phyloP scores from a whole-genome alignment of 2,888 invertebrate genomes.

The Gymnoscelis rufifasciata region DNA sequence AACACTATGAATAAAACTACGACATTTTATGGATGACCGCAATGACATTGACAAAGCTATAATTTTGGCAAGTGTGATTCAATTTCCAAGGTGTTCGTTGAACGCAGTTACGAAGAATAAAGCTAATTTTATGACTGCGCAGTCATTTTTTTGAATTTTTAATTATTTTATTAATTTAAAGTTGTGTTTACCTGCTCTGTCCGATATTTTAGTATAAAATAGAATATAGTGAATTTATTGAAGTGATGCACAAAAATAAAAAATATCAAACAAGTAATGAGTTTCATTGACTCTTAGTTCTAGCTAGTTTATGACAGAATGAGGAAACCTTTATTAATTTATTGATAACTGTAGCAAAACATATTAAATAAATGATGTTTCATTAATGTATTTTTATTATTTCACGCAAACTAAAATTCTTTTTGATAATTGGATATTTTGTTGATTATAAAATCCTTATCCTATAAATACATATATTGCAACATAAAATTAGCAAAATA shows the following conservation, averaged over 20 bases:
- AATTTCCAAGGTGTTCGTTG: constrained; percentile 24
- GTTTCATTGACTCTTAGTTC: too few relatives aligned
- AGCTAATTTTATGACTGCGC: constrained; percentile 24
- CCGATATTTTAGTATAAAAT: constrained; percentile 67
- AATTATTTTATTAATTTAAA: constrained; percentile 49
- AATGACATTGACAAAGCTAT: constrained; percentile 27
- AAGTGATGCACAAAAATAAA: constrained; percentile 76
- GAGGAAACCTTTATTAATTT: too few relatives aligned
- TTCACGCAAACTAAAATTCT: too few relatives aligned
- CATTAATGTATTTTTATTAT: too few relatives aligned
- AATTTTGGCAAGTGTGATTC: constrained; percentile 18
- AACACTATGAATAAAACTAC: too few relatives aligned
- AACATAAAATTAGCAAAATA: too few relatives aligned
- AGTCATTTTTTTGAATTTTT: constrained; percentile 37
- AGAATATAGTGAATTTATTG: constrained; percentile 56
- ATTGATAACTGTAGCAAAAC: too few relatives aligned
- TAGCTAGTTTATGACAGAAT: too few relatives aligned
- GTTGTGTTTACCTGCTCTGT: constrained; percentile 48
- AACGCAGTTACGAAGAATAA: constrained; percentile 17
- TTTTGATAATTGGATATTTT: too few relatives aligned
- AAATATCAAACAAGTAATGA: constrained; percentile 37
- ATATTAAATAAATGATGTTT: too few relatives aligned
- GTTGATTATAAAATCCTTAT: too few relatives aligned
- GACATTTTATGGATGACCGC: constrained; percentile 23
- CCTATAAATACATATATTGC: too few relatives aligned